A percentile compares a stretch with the other conserved stretches of the same genome.
Evolutionary conservation across 2,797 vertebrate genomes (phyloP).

Genomic region (Phoeniculus purpureus): DNA sequence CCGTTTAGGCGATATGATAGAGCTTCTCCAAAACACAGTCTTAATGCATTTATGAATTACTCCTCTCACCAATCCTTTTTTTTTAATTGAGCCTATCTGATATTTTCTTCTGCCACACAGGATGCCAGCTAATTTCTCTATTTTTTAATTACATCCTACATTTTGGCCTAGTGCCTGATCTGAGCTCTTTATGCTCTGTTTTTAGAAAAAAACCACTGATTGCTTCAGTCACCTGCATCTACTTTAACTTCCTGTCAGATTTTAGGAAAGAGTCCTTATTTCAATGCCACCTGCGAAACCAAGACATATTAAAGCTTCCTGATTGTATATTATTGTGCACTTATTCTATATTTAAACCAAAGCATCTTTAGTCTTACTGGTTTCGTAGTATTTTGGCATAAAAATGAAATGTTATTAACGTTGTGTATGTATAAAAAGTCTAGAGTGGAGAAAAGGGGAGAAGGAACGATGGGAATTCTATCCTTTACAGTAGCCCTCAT

Average conservation of each 20-base stretch:
- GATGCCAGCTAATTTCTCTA: conserved; percentile 20
- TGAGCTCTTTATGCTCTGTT: background rate
- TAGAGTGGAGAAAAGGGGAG: background rate
- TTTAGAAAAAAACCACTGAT: background rate
- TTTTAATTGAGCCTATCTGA: conserved; percentile 5
- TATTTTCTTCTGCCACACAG: conserved; percentile 4
- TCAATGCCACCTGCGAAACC: background rate
- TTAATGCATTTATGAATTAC: background rate
- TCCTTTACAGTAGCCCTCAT: background rate
- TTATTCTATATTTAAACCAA: too few relatives aligned
- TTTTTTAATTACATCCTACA: conserved; percentile 19
- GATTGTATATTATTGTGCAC: too few relatives aligned
- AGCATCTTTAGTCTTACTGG: background rate
- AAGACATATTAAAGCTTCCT: background rate
- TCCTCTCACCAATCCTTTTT: conserved; percentile 4
- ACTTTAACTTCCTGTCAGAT: background rate
- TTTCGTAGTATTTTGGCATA: background rate
- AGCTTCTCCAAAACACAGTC: background rate
- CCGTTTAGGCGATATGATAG: background rate
- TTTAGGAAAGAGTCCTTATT: background rate
- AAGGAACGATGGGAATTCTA: background rate
- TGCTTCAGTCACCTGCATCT: conserved; percentile 6
- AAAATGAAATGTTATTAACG: background rate
- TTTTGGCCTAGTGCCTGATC: conserved; percentile 21
- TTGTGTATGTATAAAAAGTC: background rate